phyloP scores from a whole-genome alignment of 2,888 invertebrate species.

The Conops quadrifasciatus region DNA sequence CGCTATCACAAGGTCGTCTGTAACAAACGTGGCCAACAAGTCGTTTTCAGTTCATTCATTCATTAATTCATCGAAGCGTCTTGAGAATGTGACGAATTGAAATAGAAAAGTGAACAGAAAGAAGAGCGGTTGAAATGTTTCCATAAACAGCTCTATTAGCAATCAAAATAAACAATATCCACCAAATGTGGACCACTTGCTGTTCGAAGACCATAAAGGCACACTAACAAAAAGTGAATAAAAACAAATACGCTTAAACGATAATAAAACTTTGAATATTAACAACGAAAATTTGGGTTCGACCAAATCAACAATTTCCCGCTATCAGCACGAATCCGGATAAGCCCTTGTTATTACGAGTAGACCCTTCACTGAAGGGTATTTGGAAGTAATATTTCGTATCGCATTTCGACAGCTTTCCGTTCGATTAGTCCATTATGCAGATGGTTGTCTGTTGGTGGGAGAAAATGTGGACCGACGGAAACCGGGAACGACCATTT shows the following conservation, averaged over 20 bases:
- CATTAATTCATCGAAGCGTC: too few species aligned
- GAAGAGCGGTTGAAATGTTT: too few species aligned
- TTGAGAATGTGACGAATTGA: too few species aligned
- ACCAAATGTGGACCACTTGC: constrained; percentile 16
- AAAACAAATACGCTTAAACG: too few species aligned
- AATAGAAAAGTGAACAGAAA: too few species aligned
- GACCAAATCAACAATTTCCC: constrained; percentile 23
- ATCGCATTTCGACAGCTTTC: not conserved
- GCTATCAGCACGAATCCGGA: too few species aligned
- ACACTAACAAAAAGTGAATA: too few species aligned
- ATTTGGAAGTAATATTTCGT: not conserved
- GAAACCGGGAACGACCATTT: not conserved
- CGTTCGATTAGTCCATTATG: not conserved
- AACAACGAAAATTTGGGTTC: constrained; percentile 5
- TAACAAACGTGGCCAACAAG: too few species aligned
- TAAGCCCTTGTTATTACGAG: constrained; percentile 3
- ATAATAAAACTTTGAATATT: constrained; percentile 8
- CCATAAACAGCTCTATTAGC: too few species aligned
- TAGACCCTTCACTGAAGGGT: not conserved
- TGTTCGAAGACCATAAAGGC: too few species aligned
- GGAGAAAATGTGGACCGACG: not conserved
- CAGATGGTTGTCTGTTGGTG: not conserved
- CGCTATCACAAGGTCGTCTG: too few species aligned
- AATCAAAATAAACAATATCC: not conserved
- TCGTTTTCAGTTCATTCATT: too few species aligned